Evolutionary conservation across 37 sponge, comb jelly and placozoan species (phyloP), one percentile per base, ranked within the genome.

Genomic region (Bolinopsis microptera): DNA sequence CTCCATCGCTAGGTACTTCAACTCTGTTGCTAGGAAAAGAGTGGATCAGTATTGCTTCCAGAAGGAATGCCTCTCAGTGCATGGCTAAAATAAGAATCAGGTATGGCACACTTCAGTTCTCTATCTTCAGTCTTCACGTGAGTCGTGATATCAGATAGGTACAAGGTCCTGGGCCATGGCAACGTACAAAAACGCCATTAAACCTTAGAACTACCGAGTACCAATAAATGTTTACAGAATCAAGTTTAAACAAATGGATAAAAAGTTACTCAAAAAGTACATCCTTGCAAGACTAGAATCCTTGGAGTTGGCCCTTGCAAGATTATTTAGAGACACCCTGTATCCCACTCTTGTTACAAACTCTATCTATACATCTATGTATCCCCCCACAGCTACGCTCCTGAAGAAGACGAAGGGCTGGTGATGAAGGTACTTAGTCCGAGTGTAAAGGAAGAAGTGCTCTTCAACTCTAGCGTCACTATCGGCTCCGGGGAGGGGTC

Each of bases 1-100:
- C 18, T 72, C 75, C 13, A 3, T 39, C 90, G n/a, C n/a, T n/a
- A 86, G 90, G 90, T 8, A 34, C 35, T 0, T 41, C 90, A 0
- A 86, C 40, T 1, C 28, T 86, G 27, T 27, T 86, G 61, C 24
- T 86, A 86, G 90, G 90, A 1, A 28, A 48, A 23, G 90, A 86
- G 31, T 86, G 90, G 90, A 86, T 86, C 90, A 86, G 90, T 40
- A 86, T 86, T 26, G 90, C 90, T 1, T 39, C 90, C 23, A 86
- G 39, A 30, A 86, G 90, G 61, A 86, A 86, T 26, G 90, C 90
- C 26, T 86, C 90, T 21, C 90, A 86, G 30, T 86, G 90, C 61
- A 9, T 39, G n/a, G 90, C 90, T 24, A 86, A 86, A 38, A 41
- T 86, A 26, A 28, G 61, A 27, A 23, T 86, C n/a, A 86, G 30